Evolutionary conservation across 2,888 invertebrate genomes (phyloP), one percentile per base, ranked within the genome.

Genomic region (Artemia sp.): DNA sequence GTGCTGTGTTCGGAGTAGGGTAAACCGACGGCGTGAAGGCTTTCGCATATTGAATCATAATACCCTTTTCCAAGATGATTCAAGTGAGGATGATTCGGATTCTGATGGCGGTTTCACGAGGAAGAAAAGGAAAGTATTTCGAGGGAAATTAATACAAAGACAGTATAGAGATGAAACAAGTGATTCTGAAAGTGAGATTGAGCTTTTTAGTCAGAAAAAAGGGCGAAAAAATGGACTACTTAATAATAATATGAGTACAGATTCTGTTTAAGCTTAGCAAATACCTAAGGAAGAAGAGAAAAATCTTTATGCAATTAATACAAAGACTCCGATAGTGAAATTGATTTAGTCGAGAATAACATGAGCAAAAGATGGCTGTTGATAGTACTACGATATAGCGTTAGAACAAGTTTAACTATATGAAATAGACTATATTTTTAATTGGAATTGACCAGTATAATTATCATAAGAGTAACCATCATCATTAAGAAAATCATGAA

Each of bases 171-270:
- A 58, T 58, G 64, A 58, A n/a, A 9, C 64, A 10, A 58, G 64
- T 58, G 64, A 58, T 58, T 58, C 64, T 19, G 64, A 58, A 24
- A 58, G 64, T 58, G 64, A 58, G 64, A 9, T 58, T 8, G 64
- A 58, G 64, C 24, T 58, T n/a, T 58, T 58, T 24, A 58, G 14
- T 24, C 64, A n/a, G 64, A n/a, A n/a, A 10, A 58, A 58, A 58
- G n/a, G 14, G 64, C n/a, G 10, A 24, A 58, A 58, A 24, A 58
- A 58, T 58, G 64, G 64, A 58, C n/a, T 8, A 58, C 8, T 58
- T 58, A 58, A 58, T 58, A 58, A 58, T 58, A 58, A 58, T 11
- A 38, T 38, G 38, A 38, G 38, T 6, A 38, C 38, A 2, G 38
- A 6, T 38, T 38, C 6, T 38, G 38, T 38, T 6, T 38, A 38